These are phyloP conservation scores for Hystrix cristata DNA, from an alignment of 2,113 vertebrate genomes.

Conservation along the genomic window DNA sequence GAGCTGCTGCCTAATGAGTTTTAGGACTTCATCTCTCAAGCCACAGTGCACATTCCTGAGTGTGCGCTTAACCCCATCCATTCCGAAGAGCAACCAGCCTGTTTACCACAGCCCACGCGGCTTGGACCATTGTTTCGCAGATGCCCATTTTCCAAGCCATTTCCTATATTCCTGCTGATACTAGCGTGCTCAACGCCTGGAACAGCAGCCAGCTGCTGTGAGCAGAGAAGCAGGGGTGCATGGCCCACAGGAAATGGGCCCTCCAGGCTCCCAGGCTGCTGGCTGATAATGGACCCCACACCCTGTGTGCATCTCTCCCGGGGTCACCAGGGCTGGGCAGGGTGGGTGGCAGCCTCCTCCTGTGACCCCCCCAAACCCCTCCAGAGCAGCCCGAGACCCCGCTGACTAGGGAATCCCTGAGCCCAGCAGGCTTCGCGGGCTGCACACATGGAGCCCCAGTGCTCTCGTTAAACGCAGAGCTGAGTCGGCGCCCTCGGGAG, in stretches of 20 bases:
- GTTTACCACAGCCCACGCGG: background rate
- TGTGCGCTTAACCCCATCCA: background rate
- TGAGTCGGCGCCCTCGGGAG: fast-evolving
- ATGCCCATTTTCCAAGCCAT: background rate
- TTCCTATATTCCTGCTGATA: conserved; percentile 65
- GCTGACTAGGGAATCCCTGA: background rate
- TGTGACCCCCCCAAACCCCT: background rate
- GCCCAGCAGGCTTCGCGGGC: background rate
- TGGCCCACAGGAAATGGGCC: background rate
- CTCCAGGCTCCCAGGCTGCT: background rate
- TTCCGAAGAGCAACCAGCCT: background rate
- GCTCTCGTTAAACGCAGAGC: background rate
- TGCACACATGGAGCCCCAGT: fast-evolving
- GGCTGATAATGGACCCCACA: background rate
- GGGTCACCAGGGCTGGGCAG: too few relatives aligned
- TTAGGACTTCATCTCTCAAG: background rate
- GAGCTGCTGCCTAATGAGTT: background rate
- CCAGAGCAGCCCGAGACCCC: fast-evolving
- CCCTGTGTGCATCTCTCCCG: background rate
- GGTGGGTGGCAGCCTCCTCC: background rate
- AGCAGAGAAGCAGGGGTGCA: background rate
- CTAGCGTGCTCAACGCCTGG: fast-evolving
- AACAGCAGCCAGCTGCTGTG: background rate
- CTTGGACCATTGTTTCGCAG: background rate
- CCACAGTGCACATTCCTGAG: background rate